phyloP scores from a whole-genome alignment of 1,140 invertebrate genomes.

The Solenopsis fugax region DNA sequence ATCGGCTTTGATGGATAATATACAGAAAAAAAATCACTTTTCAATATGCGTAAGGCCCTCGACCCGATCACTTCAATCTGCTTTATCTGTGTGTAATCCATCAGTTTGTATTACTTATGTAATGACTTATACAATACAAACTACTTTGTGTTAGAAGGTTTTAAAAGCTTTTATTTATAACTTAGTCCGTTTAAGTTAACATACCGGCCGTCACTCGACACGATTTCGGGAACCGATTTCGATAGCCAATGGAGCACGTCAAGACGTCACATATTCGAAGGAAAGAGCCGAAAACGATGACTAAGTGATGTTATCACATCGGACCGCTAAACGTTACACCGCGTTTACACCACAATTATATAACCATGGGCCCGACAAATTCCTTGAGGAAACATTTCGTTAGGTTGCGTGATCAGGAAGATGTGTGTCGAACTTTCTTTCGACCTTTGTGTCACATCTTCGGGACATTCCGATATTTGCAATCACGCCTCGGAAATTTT shows the following conservation, averaged over 20 bases:
- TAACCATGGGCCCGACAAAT: constrained; percentile 38
- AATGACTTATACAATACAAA: constrained; percentile 54
- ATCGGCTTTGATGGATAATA: neutral
- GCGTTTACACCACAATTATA: constrained; percentile 49
- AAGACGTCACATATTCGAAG: neutral
- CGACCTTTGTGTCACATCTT: constrained; percentile 7
- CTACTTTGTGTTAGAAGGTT: constrained; percentile 24
- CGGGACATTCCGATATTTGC: neutral
- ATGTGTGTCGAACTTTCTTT: constrained; percentile 70
- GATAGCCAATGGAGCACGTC: constrained; percentile 2
- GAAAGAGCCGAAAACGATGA: constrained; percentile 49
- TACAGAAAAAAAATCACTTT: constrained; percentile 35
- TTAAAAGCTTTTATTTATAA: constrained; percentile 33
- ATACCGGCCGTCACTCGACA: constrained; percentile 24
- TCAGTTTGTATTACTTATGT: constrained; percentile 44
- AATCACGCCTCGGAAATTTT: neutral
- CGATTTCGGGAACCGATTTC: constrained; percentile 18
- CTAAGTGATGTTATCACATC: constrained; percentile 58
- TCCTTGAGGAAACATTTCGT: constrained; percentile 68
- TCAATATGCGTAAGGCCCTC: neutral
- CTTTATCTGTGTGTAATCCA: constrained; percentile 4
- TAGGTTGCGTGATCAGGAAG: constrained; percentile 61
- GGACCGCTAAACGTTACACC: constrained; percentile 51
- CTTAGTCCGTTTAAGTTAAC: constrained; percentile 13
- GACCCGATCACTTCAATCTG: constrained; percentile 29